Base-by-base conservation (phyloP, 2,797 vertebrate genomes). In the Prunella strophiata region DNA sequence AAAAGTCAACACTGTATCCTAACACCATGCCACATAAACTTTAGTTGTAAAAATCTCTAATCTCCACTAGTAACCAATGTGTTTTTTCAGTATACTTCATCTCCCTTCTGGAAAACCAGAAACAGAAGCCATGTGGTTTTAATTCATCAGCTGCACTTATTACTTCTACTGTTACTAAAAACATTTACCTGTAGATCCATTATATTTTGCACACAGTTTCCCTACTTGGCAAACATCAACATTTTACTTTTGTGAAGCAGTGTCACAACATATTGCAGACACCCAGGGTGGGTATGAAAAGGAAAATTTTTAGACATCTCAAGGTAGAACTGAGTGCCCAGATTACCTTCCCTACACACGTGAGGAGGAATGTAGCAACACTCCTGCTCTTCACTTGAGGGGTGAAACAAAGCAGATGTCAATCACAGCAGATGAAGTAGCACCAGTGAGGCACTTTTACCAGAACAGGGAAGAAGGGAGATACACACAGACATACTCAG, bases 331-430 rank as follows among this genome's bases (percentile, higher is more conserved):
- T 52, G 45, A 14, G 48, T 32, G 13, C 26, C 48, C 5, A 1
- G 30, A 82, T 70, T 51, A n/a, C 34, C 13, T 34, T 38, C 63
- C 36, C 80, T 27, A 11, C 13, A 58, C 7, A 7, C 0, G 0
- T 2, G 8, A 55, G 27, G 7, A 57, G 21, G n/a, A 74, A 23
- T 26, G 25, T 1, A 54, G 45, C n/a, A 86, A 43, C 4, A 10
- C 8, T 81, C 8, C 7, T 10, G 3, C 7, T 75, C 48, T 34
- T 57, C 23, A 25, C 32, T 29, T 32, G 23, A 73, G 13, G 58
- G 36, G 27, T 38, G 71, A 76, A 87, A 57, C 54, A 43, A 66
- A 86, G 47, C 34, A 82, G 63, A 58, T 17, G 29, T 32, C 27
- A 47, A 22, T 18, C 67, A 29, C 45, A 66, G 62, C 23, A 88